phyloP scores from a whole-genome alignment of 2,888 invertebrate species.

The Cheilosia impressa region DNA sequence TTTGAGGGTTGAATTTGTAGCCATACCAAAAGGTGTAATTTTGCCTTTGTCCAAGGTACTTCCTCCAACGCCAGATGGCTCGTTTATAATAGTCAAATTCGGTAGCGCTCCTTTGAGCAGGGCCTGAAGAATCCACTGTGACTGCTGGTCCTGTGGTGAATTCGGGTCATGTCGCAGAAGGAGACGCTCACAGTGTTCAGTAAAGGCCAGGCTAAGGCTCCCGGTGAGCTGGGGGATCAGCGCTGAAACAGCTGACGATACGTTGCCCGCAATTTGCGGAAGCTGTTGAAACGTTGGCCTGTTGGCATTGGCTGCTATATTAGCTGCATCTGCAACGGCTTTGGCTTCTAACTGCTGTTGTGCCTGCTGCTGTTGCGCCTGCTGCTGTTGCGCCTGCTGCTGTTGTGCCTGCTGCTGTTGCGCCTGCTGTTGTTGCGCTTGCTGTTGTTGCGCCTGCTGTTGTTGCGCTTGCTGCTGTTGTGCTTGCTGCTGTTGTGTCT shows the following conservation, averaged over 20 bases:
- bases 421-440: conserved; percentile 57
- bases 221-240: conserved; percentile 86
- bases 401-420: conserved; percentile 42
- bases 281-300: conserved; percentile 40
- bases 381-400: conserved; percentile 62
- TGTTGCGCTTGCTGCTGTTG: conserved; percentile 63
- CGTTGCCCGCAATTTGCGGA: conserved; percentile 79
- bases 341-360: conserved; percentile 47
- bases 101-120: conserved; percentile 83
- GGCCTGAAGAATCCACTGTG: conserved; percentile 83
- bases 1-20: conserved; percentile 40
- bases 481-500: conserved; percentile 11
- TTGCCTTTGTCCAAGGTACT: conserved; percentile 51
- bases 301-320: background rate
- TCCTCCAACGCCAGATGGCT: conserved; percentile 77
- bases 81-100: conserved; percentile 83
- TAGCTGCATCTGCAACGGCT: conserved; percentile 19
- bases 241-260: conserved; percentile 80
- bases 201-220: conserved; percentile 87
- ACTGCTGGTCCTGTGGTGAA: conserved; percentile 85
- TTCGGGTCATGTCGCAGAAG: conserved; percentile 88
- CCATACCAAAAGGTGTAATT: conserved; percentile 50
- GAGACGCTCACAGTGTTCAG: conserved; percentile 88
- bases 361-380: conserved; percentile 44
- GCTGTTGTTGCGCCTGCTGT: conserved; percentile 56